Base-by-base conservation (phyloP, 2,113 vertebrate genomes). In the Vidua macroura region DNA sequence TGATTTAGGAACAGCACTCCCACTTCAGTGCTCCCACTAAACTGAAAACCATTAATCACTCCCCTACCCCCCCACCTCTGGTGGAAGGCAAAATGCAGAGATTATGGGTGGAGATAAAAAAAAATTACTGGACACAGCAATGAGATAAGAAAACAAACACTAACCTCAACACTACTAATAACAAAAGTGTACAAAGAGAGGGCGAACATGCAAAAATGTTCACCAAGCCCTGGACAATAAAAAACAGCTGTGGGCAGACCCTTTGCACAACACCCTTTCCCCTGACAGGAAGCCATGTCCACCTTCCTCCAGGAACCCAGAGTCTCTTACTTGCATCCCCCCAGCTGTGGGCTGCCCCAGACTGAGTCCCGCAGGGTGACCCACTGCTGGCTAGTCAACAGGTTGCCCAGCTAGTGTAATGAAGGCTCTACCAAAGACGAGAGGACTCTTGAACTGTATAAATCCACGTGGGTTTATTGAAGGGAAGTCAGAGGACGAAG, bases 11-110 rank as follows among this genome's bases (percentile, higher is more conserved):
- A 15, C 11, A 21, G 14, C 13, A 44, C 20, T 85, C 13, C 8
- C 10, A 41, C 2, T 68, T 51, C 14, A 52, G 11, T 37, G 22
- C 15, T 77, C 27, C 11, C 53, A 44, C 46, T 18, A 60, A 59
- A 60, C 3, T 44, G 33, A 52, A 60, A 77, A 44, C 4, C 24
- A 33, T 5, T 1, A 68, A 24, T 22, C 3, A 2, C 9, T 77
- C 6, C 62, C 9, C 17, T 44, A 3, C 0, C 0, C 24, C 12
- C 1, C 11, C 21, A 31, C 14, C 31, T 59, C 11, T 52, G 14
- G 11, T 37, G 11, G 31, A 43, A 76, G 16, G 41, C 25, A 58
- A 67, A 67, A 67, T 9, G 16, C 21, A 43, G 21, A 67, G 35
- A 51, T 76, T 76, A 30, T 0, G 0, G 8, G 8, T 20, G 7